Percentiles rank a stretch among this genome's conserved stretches.
Conservation (phyloP, 2,888 invertebrate species). For the Habrosyne pyritoides region DNA sequence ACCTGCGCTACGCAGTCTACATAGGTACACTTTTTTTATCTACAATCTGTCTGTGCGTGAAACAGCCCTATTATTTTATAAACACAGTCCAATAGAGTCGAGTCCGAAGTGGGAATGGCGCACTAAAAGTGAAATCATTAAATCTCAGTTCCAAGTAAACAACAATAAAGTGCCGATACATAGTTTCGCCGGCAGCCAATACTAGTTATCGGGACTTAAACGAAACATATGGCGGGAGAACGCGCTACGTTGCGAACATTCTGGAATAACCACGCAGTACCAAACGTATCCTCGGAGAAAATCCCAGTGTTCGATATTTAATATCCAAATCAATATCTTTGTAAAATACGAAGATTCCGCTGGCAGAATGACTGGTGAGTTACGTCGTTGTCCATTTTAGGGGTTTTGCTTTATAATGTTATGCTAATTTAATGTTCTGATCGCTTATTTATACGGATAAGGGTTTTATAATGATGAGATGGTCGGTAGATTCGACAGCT, state of each 20-base stretch:
- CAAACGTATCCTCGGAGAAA: conserved; percentile 49
- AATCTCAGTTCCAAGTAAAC: not conserved
- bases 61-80: not conserved
- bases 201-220: conserved; percentile 55
- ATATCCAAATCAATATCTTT: conserved; percentile 9
- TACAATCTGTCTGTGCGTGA: conserved; percentile 13
- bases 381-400: conserved; percentile 1
- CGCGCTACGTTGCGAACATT: conserved; percentile 63
- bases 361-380: conserved; percentile 38
- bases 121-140: not conserved
- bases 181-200: conserved; percentile 47
- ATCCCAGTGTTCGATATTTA: conserved; percentile 27
- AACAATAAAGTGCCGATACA: conserved; percentile 1
- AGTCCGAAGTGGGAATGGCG: not conserved
- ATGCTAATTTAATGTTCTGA: conserved; percentile 6
- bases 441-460: conserved; percentile 9
- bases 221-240: conserved; percentile 71
- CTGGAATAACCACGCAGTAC: conserved; percentile 65
- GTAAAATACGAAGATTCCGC: conserved; percentile 8
- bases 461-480: conserved; percentile 13
- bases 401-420: conserved; percentile 4
- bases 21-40: not conserved
- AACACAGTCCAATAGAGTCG: not conserved
- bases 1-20: conserved; percentile 37
- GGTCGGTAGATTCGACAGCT: not conserved